Base-by-base conservation (phyloP, 2,113 vertebrate species). In the Hyaena hyaena region DNA sequence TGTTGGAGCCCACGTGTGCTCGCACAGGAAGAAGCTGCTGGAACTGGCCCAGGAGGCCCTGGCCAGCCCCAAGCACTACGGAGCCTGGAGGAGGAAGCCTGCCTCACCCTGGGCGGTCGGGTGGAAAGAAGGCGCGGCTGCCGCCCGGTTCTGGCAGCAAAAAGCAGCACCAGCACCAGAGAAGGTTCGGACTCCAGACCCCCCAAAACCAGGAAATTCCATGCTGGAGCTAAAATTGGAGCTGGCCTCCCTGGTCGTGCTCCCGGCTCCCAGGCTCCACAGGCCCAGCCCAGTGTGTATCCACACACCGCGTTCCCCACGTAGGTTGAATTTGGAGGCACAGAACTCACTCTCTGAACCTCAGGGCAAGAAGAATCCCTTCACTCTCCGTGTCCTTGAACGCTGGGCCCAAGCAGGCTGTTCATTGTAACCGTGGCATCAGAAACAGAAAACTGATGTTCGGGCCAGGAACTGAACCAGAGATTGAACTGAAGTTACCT, bases 131-230 rank as follows among this genome's bases (percentile, higher is more conserved):
- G 88, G 73, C 71, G 31, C 74, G 95, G 95, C 98, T 97, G 96
- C 96, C 19, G 74, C 95, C 88, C 74, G 93, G 63, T 87, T 96
- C 96, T 97, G 97, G 96, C 96, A 97, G 85, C 73, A 73, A 58
- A 83, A 95, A 7, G 69, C 92, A 93, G 48, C 83, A 96, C 95
- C 95, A 81, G 96, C 95, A 96, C 97, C 93, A 96, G 94, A 66
- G 87, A 77, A 96, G 93, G 58, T 98, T 96, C 50, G 39, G 97
- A 80, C 95, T 98, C 94, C 96, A 97, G 97, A 97, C 88, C 95
- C 94, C 96, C 93, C 66, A 9, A 96, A 93, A 94, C 88, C 95
- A 97, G 97, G 97, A 98, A 97, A 98, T 97, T 98, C 98, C 98
- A 98, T n/a, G 21, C 96, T 90, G 45, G 66, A 97, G 80, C 93